Conservation (phyloP, 2,113 vertebrate species). For the Aix galericulata region DNA sequence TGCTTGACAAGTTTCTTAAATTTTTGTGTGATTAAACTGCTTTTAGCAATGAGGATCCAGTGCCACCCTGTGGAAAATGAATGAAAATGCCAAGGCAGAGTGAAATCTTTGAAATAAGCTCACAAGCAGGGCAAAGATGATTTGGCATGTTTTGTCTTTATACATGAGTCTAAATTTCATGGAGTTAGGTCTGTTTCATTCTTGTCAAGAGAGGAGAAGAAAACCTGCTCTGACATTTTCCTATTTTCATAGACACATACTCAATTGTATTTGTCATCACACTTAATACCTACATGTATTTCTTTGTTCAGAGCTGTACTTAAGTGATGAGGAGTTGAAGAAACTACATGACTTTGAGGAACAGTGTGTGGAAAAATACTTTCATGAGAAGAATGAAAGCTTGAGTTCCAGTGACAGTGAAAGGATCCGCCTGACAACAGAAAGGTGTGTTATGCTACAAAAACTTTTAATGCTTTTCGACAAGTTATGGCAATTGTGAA, state of each 20-base stretch:
- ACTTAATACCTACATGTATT: not conserved
- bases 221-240: not conserved
- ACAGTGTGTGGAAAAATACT: conserved; percentile 88
- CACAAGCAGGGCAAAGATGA: too few relatives aligned
- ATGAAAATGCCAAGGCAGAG: not conserved
- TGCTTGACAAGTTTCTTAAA: not conserved
- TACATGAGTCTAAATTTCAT: not conserved
- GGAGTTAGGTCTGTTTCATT: not conserved
- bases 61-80: conserved; percentile 62
- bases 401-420: conserved; percentile 79
- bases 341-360: conserved; percentile 96
- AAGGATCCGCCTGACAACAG: conserved; percentile 84
- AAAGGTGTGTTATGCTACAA: conserved; percentile 74
- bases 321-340: conserved; percentile 89
- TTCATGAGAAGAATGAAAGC: conserved; percentile 84
- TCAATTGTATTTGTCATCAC: not conserved
- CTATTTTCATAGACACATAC: not conserved
- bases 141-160: not conserved
- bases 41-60: not conserved
- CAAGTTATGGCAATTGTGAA: not conserved
- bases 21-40: not conserved
- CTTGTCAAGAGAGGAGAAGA: not conserved
- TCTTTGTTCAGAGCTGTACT: conserved; percentile 84
- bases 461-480: not conserved
- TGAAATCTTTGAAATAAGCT: not conserved